These are phyloP conservation scores for Autographa pulchrina DNA, from an alignment of 2,888 invertebrate species.

Conservation along the genomic window DNA sequence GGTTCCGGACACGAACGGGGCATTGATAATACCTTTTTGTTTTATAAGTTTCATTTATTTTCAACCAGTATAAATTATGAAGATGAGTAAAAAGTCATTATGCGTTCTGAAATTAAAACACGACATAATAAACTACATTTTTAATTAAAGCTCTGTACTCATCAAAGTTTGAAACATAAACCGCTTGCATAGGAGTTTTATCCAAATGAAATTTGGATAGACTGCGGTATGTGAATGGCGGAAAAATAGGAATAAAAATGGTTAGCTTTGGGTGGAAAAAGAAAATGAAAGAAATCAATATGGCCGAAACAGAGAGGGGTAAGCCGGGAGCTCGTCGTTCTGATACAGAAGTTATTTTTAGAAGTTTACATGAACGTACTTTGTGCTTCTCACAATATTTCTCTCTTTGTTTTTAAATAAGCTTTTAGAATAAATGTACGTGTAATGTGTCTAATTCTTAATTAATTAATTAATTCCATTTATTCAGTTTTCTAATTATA, in stretches of 20 bases:
- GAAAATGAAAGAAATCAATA: conserved; percentile 83
- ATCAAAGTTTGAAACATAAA: conserved; percentile 72
- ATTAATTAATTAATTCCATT: too few species aligned
- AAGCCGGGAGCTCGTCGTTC: conserved; percentile 57
- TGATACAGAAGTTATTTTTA: conserved; percentile 40
- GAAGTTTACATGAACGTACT: conserved; percentile 14
- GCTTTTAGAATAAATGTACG: too few species aligned
- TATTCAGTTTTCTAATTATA: too few species aligned
- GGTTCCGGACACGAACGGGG: conserved; percentile 85
- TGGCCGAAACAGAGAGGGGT: conserved; percentile 73
- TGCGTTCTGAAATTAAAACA: conserved; percentile 29
- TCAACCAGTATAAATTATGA: conserved; percentile 45
- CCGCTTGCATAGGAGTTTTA: conserved; percentile 73
- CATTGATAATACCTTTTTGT: conserved; percentile 86
- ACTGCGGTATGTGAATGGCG: conserved; percentile 72
- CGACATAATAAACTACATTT: conserved; percentile 52
- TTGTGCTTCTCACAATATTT: not conserved
- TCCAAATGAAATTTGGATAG: conserved; percentile 81
- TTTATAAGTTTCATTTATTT: conserved; percentile 64
- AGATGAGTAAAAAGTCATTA: conserved; percentile 48
- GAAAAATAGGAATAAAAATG: conserved; percentile 80
- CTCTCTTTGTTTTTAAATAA: not conserved
- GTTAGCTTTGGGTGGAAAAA: conserved; percentile 76
- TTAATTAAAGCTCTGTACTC: conserved; percentile 72
- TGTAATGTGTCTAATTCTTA: too few species aligned